Evolutionary conservation across 2,113 vertebrate species (phyloP), one percentile per base, ranked within the genome.

Genomic region (Salvator merianae): DNA sequence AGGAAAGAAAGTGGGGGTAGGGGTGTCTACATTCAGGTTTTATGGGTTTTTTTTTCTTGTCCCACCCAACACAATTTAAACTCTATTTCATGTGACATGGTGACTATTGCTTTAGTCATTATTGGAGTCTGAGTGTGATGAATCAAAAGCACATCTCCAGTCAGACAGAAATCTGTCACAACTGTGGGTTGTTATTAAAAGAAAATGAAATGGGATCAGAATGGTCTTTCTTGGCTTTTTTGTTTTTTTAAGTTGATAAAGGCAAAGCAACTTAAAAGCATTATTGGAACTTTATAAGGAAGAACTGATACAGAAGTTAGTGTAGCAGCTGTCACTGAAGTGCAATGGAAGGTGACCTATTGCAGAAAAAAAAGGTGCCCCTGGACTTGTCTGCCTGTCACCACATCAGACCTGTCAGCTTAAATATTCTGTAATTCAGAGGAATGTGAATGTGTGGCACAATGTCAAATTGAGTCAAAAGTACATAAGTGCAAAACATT

Each of bases 31-130:
- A 80, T 69, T 79, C 82, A 83, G n/a, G n/a, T n/a, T n/a, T n/a
- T n/a, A n/a, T n/a, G n/a, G n/a, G n/a, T n/a, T 28, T 76, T 47
- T 68, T 66, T 55, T 83, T 20, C 55, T 28, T 63, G 30, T 26
- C 66, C 32, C 13, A 72, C 85, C 73, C 71, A 83, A 82, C 75
- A 77, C 89, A 84, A 91, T 72, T 75, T 84, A 91, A 90, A 93
- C 50, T 84, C 90, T 80, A 91, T 93, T 86, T 92, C 40, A 90
- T 90, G 63, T 89, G 90, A 88, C 88, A 89, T 34, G 10, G 7
- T 63, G 91, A 88, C 50, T 89, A 81, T 36, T 83, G 34, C 62
- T 18, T 84, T 82, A 77, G 68, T 85, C 88, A 53, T 47, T 77
- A 77, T 81, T 86, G 59, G 74, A 1, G 2, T 69, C 85, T 0